A percentile compares a stretch with the other conserved stretches of the same genome.
Conservation (phyloP, 2,797 vertebrate genomes). For the Anomalospiza imberbis region DNA sequence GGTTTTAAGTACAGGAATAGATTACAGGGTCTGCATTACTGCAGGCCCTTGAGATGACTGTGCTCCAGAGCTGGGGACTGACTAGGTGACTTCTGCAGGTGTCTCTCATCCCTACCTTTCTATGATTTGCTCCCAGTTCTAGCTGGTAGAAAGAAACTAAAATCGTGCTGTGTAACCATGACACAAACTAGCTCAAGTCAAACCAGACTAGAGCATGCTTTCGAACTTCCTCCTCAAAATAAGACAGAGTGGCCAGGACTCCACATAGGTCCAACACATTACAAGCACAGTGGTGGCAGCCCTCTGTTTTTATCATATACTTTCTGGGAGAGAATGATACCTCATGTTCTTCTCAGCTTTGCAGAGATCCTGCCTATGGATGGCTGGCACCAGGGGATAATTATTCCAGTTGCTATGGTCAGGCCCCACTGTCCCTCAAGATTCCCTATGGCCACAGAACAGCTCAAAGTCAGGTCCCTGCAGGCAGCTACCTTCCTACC, state of each 20-base stretch:
- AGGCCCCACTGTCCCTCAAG: neutral
- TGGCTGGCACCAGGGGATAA: neutral
- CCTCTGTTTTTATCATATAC: neutral
- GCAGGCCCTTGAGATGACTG: neutral
- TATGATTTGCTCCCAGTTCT: neutral
- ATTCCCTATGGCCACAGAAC: neutral
- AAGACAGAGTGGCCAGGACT: neutral
- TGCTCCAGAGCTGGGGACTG: neutral
- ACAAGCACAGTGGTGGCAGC: neutral
- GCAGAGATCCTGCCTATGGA: neutral
- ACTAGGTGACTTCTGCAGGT: neutral
- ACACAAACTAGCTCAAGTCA: neutral
- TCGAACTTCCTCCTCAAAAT: neutral
- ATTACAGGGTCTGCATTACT: neutral
- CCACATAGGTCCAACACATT: neutral
- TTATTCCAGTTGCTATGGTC: neutral
- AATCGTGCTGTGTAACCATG: neutral
- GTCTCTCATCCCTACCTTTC: neutral
- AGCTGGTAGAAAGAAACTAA: neutral
- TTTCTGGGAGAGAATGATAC: neutral
- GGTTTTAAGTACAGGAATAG: neutral
- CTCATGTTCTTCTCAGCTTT: neutral
- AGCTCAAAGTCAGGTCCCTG: neutral
- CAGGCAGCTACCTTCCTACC: neutral
- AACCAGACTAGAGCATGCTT: neutral